Evolutionary conservation across 2,797 vertebrate species (phyloP), one percentile per base, ranked within the genome.

Genomic region (Notolepis coatsorum): DNA sequence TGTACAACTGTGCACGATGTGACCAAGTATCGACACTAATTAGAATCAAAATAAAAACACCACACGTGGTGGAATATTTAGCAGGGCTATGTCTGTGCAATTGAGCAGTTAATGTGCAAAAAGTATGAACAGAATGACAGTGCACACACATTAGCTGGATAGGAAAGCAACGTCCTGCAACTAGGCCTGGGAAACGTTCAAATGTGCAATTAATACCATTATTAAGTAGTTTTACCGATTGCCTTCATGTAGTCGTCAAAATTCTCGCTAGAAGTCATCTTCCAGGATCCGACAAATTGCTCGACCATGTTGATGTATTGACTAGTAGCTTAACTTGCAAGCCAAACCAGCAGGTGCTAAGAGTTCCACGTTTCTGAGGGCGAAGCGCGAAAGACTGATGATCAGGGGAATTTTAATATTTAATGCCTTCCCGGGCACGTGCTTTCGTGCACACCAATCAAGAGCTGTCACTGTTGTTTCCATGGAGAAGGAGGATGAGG

Each of bases 211-310:
- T 24, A n/a, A 25, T 13, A 5, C 4, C 12, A 48, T 7, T 35
- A 37, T 9, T 3, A 9, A 7, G 15, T 18, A 15, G 18, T 3
- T 93, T 92, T 76, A 98, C 96, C 96, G 43, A 97, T 53, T 69
- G 90, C 93, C 82, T 95, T 96, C 96, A 97, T 95, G 68, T 98
- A 99, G 4, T 95, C 95, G 77, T 97, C 94, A 65, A 98, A 97
- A 67, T 94, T 92, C 30, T 98, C 95, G 3, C 94, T 97, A 84
- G 86, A 67, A 58, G 81, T 18, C 6, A 99, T 87, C 79, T 94
- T 96, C 97, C 97, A 99, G 52, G 82, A 94, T 47, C 96, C 96
- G 12, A 94, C 65, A 79, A 96, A 96, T 69, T 84, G 86, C 27
- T 96, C 95, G 21, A 92, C 93, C 96, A 94, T 95, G 0, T 18